These are phyloP conservation scores for Tachina lurida DNA, from an alignment of 2,888 invertebrate genomes.

Conservation along the genomic window DNA sequence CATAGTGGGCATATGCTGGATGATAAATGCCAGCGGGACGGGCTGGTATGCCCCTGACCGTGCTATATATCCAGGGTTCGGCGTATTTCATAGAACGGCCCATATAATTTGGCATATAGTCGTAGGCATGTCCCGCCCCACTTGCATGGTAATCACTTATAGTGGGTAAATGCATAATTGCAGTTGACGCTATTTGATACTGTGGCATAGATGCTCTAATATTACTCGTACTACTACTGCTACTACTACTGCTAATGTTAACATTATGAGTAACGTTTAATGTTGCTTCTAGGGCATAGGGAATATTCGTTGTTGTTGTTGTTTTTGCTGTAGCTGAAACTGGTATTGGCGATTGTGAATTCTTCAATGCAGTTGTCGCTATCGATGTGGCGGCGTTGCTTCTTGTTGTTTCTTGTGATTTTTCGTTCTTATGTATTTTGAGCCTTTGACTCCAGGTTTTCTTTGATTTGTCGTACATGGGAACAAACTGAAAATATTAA, in stretches of 20 bases:
- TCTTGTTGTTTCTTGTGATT: conserved; percentile 83
- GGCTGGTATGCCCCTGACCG: conserved; percentile 85
- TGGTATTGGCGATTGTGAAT: conserved; percentile 51
- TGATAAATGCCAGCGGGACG: conserved; percentile 78
- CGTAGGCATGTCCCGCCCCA: conserved; percentile 73
- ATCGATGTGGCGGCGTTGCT: conserved; percentile 73
- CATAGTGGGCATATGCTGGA: conserved; percentile 76
- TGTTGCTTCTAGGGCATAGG: conserved; percentile 72
- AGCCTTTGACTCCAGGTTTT: conserved; percentile 89
- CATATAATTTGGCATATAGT: conserved; percentile 85
- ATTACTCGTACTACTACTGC: conserved; percentile 29
- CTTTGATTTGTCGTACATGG: conserved; percentile 84
- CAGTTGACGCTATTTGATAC: conserved; percentile 64
- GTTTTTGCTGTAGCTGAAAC: conserved; percentile 24
- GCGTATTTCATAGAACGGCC: conserved; percentile 93
- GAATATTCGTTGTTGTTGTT: conserved; percentile 67
- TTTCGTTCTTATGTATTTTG: conserved; percentile 85
- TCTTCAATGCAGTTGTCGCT: conserved; percentile 68
- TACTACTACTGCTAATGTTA: not conserved
- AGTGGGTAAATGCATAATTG: conserved; percentile 67
- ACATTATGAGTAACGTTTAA: conserved; percentile 63
- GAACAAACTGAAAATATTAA: conserved; percentile 74
- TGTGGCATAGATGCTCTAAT: conserved; percentile 51
- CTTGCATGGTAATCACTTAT: conserved; percentile 61
- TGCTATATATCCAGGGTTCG: conserved; percentile 93